Base-by-base conservation (phyloP, 2,113 vertebrate genomes). In the Deroptyus accipitrinus region DNA sequence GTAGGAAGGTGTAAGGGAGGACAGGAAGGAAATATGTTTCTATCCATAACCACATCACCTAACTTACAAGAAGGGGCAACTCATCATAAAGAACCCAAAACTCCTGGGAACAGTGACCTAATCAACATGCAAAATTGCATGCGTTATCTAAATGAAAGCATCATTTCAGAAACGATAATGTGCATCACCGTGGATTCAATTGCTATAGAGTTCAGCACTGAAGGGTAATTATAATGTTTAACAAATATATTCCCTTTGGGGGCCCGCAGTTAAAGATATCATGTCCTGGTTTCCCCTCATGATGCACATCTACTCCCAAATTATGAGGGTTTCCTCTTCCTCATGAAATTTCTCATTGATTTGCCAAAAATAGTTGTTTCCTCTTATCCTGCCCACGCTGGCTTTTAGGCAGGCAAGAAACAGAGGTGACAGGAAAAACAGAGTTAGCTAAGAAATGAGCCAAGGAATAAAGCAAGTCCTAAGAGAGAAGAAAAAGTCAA, bases 201-300 rank as follows among this genome's bases (percentile, higher is more conserved):
- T 95, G 97, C 97, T 97, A 55, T 39, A 79, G 93, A 97, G 97
- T 93, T 98, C 96, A 97, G 93, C 83, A 95, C 95, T 95, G 98
- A 98, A 97, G 97, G 97, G 97, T 98, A 98, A 98, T 98, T 98
- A 98, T 94, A 97, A 97, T 98, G 97, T 98, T 98, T 98, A 98
- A 98, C 97, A 98, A 98, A 98, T 97, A 98, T 92, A 97, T 97
- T 98, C 97, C 97, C 98, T 97, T 97, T 87, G 93, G 97, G 96
- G 97, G 91, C 83, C 86, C 91, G 95, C 94, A 97, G 96, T 97
- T 97, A 97, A 96, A 98, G 96, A 96, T 73, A 83, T 30, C 94
- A 75, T 90, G 94, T 95, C 97, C 96, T 30, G 68, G 80, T 96
- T 97, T 96, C 80, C 89, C 93, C 95, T 95, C 91, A 30, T 73